Evolutionary conservation across 2,888 invertebrate species (phyloP).

Genomic region (Phortica okadai): DNA sequence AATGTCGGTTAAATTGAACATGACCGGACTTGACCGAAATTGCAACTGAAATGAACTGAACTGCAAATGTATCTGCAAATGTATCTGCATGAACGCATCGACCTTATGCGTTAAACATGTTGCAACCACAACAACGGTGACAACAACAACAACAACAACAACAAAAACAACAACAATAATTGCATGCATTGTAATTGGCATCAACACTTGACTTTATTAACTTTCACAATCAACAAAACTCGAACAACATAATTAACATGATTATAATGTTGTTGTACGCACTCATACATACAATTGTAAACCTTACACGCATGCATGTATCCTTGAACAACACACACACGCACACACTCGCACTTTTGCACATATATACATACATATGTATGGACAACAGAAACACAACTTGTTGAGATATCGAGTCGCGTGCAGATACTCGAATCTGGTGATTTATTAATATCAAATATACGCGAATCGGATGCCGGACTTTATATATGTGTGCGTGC

Average conservation of each 20-base stretch:
- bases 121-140: neutral
- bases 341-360: slow-evolving; percentile 19
- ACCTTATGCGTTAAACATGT: no score
- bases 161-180: neutral
- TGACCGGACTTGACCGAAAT: slow-evolving; percentile 17
- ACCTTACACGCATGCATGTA: neutral
- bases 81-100: neutral
- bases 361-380: slow-evolving; percentile 47
- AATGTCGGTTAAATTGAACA: neutral
- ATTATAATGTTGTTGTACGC: neutral
- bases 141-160: slow-evolving; percentile 19
- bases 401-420: slow-evolving; percentile 84
- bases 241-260: slow-evolving; percentile 25
- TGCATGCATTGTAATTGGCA: neutral
- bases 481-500: slow-evolving; percentile 92
- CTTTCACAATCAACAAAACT: slow-evolving; percentile 17
- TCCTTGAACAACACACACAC: slow-evolving; percentile 8
- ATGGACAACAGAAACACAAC: slow-evolving; percentile 78
- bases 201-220: slow-evolving; percentile 18
- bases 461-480: slow-evolving; percentile 89
- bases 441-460: slow-evolving; percentile 91
- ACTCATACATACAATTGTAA: neutral
- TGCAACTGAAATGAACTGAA: slow-evolving; percentile 7
- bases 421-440: slow-evolving; percentile 91
- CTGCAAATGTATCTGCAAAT: neutral